phyloP scores from a whole-genome alignment of 1,140 invertebrate species.

The Campoletis sonorensis region DNA sequence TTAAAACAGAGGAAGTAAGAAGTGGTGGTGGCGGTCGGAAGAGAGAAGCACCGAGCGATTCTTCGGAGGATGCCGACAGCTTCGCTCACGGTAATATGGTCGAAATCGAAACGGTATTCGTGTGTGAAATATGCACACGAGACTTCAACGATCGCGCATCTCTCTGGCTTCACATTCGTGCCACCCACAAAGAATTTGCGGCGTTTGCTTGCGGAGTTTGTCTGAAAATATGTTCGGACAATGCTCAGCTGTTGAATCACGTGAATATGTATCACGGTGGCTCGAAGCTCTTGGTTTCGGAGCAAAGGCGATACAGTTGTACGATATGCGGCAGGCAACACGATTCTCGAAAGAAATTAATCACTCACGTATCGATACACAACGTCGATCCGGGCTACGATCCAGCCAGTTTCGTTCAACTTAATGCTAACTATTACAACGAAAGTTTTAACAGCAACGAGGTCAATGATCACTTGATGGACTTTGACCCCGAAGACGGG shows the following conservation, averaged over 20 bases:
- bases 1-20: constrained; percentile 43
- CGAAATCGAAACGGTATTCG: constrained; percentile 74
- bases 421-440: constrained; percentile 74
- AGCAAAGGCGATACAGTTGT: constrained; percentile 74
- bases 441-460: constrained; percentile 67
- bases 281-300: constrained; percentile 70
- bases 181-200: constrained; percentile 78
- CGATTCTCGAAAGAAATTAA: constrained; percentile 78
- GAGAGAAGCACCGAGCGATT: constrained; percentile 38
- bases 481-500: constrained; percentile 69
- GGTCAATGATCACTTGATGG: constrained; percentile 62
- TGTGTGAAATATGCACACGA: constrained; percentile 76
- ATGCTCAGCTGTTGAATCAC: constrained; percentile 76
- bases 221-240: constrained; percentile 77
- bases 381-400: constrained; percentile 76
- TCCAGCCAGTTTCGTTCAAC: constrained; percentile 76
- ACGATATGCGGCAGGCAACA: constrained; percentile 80
- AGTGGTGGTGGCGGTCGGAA: background rate
- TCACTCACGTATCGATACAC: constrained; percentile 79
- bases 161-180: constrained; percentile 78
- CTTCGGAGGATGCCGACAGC: constrained; percentile 58
- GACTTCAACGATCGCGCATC: constrained; percentile 78
- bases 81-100: constrained; percentile 66
- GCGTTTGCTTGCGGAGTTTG: constrained; percentile 80
- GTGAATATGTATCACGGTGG: constrained; percentile 75